Conservation (phyloP, 1,140 invertebrate species). For the Rhynchophorus ferrugineus region DNA sequence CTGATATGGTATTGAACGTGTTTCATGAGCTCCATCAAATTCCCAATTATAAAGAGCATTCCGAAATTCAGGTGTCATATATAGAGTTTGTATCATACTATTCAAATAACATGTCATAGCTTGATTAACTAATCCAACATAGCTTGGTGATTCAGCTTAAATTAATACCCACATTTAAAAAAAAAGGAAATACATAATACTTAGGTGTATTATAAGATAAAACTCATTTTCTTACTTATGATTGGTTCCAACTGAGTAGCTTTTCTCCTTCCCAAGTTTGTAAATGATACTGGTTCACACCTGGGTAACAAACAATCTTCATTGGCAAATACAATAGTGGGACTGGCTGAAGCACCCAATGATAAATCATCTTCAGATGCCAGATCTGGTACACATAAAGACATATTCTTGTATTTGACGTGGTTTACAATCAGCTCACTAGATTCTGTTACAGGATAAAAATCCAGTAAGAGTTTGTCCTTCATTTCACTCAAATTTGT, state of each 20-base stretch:
- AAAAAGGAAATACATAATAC: neutral
- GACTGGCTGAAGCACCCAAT: conserved; percentile 50
- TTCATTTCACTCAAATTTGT: conserved; percentile 38
- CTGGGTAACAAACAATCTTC: neutral
- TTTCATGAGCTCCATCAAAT: conserved; percentile 62
- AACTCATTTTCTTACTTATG: conserved; percentile 7
- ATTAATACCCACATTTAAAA: neutral
- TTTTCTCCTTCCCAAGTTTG: conserved; percentile 7
- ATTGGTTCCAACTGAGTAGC: conserved; percentile 13
- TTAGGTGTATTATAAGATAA: neutral
- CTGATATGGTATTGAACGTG: conserved; percentile 78
- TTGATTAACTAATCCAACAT: conserved; percentile 86
- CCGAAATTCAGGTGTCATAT: conserved; percentile 92
- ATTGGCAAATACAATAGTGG: conserved; percentile 38
- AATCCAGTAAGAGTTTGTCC: conserved; percentile 41
- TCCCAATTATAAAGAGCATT: conserved; percentile 87
- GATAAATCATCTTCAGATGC: conserved; percentile 45
- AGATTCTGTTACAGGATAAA: conserved; percentile 28
- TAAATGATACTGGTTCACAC: neutral
- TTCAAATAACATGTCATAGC: conserved; percentile 94
- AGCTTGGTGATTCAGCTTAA: conserved; percentile 42
- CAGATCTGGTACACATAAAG: conserved; percentile 29
- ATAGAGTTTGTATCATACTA: conserved; percentile 81
- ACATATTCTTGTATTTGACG: conserved; percentile 29
- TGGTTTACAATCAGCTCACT: conserved; percentile 25